phyloP scores from a whole-genome alignment of 2,797 vertebrate species.

The Steatocranus sp. region DNA sequence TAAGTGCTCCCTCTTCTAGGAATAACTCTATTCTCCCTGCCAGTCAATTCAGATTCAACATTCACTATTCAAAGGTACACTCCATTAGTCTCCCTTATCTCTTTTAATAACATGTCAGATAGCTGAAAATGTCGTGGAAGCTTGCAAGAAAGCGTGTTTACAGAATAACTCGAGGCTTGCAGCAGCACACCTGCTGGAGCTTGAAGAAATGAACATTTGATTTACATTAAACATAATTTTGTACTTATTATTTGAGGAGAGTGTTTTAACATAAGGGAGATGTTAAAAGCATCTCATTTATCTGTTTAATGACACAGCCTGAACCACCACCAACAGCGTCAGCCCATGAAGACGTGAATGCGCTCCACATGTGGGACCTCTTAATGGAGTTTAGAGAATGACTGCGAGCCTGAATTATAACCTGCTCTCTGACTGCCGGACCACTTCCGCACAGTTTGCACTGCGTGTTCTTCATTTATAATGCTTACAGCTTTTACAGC shows the following conservation, averaged over 20 bases:
- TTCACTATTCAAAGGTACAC: conserved; percentile 37
- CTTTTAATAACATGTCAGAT: conserved; percentile 53
- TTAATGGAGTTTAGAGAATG: conserved; percentile 60
- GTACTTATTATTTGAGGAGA: conserved; percentile 3
- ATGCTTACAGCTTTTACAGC: conserved; percentile 52
- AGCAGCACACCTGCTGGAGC: conserved; percentile 41
- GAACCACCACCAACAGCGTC: conserved; percentile 35
- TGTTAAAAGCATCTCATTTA: conserved; percentile 49
- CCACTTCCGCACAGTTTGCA: conserved; percentile 28
- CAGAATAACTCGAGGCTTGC: not conserved
- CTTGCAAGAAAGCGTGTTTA: conserved; percentile 31
- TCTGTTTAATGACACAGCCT: conserved; percentile 32
- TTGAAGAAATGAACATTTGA: conserved; percentile 8
- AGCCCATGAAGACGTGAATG: conserved; percentile 37
- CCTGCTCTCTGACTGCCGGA: conserved; percentile 44
- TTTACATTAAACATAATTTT: conserved; percentile 39
- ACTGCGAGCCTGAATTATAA: conserved; percentile 56
- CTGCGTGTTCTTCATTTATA: conserved; percentile 54
- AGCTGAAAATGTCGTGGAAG: not conserved
- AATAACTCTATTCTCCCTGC: conserved; percentile 49
- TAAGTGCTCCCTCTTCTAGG: conserved; percentile 37
- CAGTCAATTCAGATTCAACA: conserved; percentile 37
- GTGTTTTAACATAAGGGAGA: conserved; percentile 44
- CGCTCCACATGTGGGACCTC: conserved; percentile 61
- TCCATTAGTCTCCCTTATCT: conserved; percentile 49